phyloP scores from a whole-genome alignment of 2,113 vertebrate species.

The Podarcis raffonei region DNA sequence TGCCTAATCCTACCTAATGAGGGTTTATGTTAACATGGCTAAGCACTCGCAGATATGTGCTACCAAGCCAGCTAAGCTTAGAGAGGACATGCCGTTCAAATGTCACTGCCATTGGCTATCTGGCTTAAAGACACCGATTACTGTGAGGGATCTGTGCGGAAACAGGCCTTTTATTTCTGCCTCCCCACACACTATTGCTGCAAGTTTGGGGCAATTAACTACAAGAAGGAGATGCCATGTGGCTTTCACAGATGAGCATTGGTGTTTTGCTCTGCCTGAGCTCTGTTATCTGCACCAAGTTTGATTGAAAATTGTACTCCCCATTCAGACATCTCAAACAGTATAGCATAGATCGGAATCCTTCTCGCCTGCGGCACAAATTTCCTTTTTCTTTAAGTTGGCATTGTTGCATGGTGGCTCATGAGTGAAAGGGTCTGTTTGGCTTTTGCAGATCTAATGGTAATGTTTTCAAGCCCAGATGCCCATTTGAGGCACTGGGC shows the following conservation, averaged over 20 bases:
- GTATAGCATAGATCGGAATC: background rate
- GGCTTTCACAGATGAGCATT: background rate
- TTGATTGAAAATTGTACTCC: background rate
- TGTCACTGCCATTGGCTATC: conserved; percentile 85
- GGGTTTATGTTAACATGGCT: conserved; percentile 97
- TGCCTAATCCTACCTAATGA: conserved; percentile 94
- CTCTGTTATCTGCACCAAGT: background rate
- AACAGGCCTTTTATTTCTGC: background rate
- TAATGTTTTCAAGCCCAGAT: background rate
- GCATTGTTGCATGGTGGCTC: background rate
- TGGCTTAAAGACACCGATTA: conserved; percentile 76
- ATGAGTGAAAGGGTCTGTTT: background rate
- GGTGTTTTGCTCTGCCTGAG: background rate
- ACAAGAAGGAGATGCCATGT: background rate
- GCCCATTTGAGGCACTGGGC: background rate
- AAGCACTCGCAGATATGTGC: conserved; percentile 84
- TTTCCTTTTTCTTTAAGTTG: background rate
- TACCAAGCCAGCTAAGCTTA: conserved; percentile 85
- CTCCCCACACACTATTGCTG: background rate
- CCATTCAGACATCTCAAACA: background rate
- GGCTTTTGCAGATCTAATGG: background rate
- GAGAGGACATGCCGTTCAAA: conserved; percentile 83
- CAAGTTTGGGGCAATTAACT: background rate
- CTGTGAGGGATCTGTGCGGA: background rate
- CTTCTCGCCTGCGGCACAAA: background rate